These are phyloP conservation scores for Glaucomys volans DNA, from an alignment of 2,113 vertebrate genomes.

Conservation along the genomic window DNA sequence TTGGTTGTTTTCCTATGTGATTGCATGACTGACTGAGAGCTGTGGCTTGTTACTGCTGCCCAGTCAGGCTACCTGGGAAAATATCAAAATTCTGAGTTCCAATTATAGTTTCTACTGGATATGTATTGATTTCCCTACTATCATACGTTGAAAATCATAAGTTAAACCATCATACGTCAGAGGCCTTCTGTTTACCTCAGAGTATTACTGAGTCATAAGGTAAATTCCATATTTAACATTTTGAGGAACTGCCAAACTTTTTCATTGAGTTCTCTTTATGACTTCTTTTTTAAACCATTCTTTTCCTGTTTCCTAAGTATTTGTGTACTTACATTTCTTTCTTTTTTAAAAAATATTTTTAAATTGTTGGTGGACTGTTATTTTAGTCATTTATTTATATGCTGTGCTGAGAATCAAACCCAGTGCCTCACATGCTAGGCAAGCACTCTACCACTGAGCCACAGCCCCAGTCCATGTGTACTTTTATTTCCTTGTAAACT, in stretches of 20 bases:
- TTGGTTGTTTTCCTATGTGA: background rate
- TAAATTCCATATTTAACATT: constrained; percentile 40
- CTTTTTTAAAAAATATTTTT: too few relatives aligned
- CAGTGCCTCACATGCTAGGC: too few relatives aligned
- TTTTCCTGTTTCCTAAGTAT: constrained; percentile 25
- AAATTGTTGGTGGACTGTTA: too few relatives aligned
- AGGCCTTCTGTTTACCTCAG: background rate
- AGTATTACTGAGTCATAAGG: background rate
- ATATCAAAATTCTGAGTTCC: background rate
- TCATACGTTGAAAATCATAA: background rate
- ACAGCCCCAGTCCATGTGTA: background rate
- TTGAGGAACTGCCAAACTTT: constrained; percentile 3
- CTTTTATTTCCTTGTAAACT: background rate
- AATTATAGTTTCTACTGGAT: background rate
- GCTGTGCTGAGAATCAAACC: too few relatives aligned
- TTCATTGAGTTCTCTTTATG: constrained; percentile 4
- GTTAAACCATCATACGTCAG: background rate
- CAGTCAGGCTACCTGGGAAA: background rate
- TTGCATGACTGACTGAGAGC: background rate
- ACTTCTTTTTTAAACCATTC: background rate
- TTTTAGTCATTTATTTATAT: too few relatives aligned
- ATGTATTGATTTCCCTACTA: background rate
- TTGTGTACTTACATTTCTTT: background rate
- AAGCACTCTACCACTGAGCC: too few relatives aligned
- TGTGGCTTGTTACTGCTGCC: background rate